phyloP scores from a whole-genome alignment of 2,113 vertebrate genomes.

The Herpetotheres cachinnans region DNA sequence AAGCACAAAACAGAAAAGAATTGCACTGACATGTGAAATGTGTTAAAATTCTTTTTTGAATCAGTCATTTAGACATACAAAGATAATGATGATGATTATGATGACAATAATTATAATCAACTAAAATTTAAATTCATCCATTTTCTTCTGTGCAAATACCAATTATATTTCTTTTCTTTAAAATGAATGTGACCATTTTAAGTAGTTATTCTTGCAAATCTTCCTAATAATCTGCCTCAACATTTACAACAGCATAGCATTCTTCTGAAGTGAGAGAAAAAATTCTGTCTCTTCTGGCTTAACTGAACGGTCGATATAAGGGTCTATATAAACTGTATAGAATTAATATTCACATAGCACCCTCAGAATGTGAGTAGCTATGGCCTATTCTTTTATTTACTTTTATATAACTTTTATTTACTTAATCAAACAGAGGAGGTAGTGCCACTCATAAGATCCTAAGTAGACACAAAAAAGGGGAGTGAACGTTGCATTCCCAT shows the following conservation, averaged over 20 bases:
- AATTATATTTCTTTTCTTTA: conserved; percentile 69
- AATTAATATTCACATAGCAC: background rate
- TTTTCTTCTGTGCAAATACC: conserved; percentile 67
- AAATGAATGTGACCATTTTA: conserved; percentile 54
- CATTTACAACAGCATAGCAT: conserved; percentile 6
- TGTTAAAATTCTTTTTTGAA: conserved; percentile 61
- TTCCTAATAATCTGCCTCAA: conserved; percentile 54
- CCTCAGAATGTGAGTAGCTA: background rate
- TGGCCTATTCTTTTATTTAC: background rate
- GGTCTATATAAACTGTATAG: background rate
- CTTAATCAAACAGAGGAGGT: background rate
- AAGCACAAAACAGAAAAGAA: conserved; percentile 58
- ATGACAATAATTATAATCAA: conserved; percentile 72
- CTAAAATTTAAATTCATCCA: conserved; percentile 67
- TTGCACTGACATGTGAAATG: conserved; percentile 61
- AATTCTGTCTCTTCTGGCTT: background rate
- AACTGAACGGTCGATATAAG: background rate
- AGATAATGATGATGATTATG: conserved; percentile 70
- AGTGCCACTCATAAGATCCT: background rate
- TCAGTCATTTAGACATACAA: conserved; percentile 64
- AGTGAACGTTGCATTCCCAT: background rate
- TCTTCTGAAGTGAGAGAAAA: background rate
- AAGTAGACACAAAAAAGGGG: background rate
- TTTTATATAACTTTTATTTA: background rate
- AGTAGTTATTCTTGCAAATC: conserved; percentile 55